Base-by-base conservation (phyloP, 2,797 vertebrate genomes). In the Petrocephalus schoutedeni region DNA sequence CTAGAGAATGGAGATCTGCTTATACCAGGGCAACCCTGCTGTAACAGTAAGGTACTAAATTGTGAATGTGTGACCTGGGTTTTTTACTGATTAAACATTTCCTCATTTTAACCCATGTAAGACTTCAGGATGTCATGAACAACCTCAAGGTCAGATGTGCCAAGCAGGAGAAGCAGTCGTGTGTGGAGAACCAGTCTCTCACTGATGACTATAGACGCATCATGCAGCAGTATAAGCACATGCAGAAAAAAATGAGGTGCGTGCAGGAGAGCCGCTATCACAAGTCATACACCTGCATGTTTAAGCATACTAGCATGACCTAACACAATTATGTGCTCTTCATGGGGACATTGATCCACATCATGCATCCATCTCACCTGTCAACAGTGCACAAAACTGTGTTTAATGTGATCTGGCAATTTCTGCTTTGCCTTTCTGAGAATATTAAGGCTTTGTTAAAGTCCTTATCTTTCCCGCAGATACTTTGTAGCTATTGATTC, bases 231-330 rank as follows among this genome's bases (percentile, higher is more conserved):
- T 95, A 94, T 89, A 94, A 95, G 90, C 93, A 95, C 36, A 41
- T 96, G 32, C 95, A 97, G 92, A 95, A 92, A 92, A 95, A 95
- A 88, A 94, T 94, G 84, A 96, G 95, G 98, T 98, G 88, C 90
- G 90, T 87, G 12, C 51, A 67, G 21, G 14, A 59, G 45, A 58
- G 36, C 64, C 56, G 64, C 77, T 0, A 32, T 32, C 51, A 54
- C 82, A 54, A 36, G 0, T 23, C 16, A 87, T 0, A 80, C 41
- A 80, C 53, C 19, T 10, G 54, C 41, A 67, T 57, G 56, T 57
- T 64, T 32, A 67, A 67, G 23, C 59, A 64, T 64, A 7, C 36
- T 3, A 41, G 36, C 36, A 41, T 1, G 36, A 23, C 77, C 67
- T 49, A 53, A 51, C 23, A 51, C 58, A 67, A 21, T 23, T 10